Conservation (phyloP, 2,797 vertebrate genomes). For the Dermochelys coriacea region DNA sequence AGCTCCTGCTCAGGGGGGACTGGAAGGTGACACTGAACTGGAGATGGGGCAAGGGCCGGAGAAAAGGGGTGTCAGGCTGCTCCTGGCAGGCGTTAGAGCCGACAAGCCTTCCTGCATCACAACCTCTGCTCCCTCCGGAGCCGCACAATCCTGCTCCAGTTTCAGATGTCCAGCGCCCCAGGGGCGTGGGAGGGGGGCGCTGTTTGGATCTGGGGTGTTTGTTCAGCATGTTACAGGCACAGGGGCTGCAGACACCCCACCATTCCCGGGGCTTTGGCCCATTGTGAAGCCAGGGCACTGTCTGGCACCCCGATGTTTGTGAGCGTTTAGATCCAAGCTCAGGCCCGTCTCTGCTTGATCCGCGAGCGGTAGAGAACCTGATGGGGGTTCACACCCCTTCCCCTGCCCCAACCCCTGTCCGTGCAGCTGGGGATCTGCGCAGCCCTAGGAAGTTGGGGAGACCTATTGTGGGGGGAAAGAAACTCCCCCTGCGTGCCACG, state of each 20-base stretch:
- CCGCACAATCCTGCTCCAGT: no score
- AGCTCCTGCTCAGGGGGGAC: background rate
- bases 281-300: background rate
- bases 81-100: background rate
- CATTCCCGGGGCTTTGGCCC: background rate
- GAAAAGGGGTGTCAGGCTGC: background rate
- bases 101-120: no score
- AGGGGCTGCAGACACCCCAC: background rate
- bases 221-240: no score
- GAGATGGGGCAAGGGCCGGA: background rate
- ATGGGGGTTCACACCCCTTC: background rate
- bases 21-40: background rate
- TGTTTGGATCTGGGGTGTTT: no score
- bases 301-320: background rate
- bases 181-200: no score
- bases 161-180: no score
- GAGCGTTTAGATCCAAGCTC: background rate
- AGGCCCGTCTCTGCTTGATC: background rate
- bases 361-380: background rate
- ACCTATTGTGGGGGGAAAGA: background rate
- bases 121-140: no score
- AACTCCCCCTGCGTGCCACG: fast-evolving
- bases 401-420: background rate
- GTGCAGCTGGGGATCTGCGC: background rate
- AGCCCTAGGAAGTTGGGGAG: background rate